phyloP scores from a whole-genome alignment of 2,888 invertebrate species.

The Tenthredo scrophulariae region DNA sequence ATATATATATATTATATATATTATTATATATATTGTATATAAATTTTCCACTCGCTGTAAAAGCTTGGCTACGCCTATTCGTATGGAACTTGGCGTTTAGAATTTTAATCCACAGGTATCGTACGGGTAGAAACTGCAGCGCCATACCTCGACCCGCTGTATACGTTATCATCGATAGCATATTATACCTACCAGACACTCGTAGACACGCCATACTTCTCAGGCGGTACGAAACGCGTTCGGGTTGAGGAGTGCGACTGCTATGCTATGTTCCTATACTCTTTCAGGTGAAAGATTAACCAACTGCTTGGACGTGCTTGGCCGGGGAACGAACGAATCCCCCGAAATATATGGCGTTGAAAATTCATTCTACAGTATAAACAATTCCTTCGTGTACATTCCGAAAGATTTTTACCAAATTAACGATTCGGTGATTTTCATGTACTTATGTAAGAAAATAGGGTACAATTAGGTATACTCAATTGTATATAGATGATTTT shows the following conservation, averaged over 20 bases:
- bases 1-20: background rate
- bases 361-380: background rate
- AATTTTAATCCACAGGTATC: background rate
- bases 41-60: background rate
- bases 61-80: background rate
- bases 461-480: background rate
- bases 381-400: background rate
- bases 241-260: background rate
- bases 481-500: constrained; percentile 20
- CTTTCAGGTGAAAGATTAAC: background rate
- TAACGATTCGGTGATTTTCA: background rate
- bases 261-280: background rate
- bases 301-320: background rate
- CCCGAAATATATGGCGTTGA: background rate
- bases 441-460: constrained; percentile 6
- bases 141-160: background rate
- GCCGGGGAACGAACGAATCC: background rate
- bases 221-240: background rate
- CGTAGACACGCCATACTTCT: background rate
- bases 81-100: background rate
- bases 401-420: background rate
- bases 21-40: background rate
- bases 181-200: background rate
- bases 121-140: background rate
- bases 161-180: constrained; percentile 9